Base-by-base conservation (phyloP, 2,113 vertebrate species). In the Carollia perspicillata region DNA sequence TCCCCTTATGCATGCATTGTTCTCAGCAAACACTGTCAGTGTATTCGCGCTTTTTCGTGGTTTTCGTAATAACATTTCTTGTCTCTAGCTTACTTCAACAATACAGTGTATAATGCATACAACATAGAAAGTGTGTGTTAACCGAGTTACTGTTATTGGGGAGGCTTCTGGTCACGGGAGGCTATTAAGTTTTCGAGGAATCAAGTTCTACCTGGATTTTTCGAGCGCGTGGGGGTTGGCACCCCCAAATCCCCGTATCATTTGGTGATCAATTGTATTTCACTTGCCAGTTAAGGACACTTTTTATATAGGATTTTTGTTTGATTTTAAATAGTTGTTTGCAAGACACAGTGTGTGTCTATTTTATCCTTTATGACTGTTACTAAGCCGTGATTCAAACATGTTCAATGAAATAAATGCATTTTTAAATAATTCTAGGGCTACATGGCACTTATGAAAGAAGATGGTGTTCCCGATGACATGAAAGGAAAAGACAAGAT, bases 401-500 rank as follows among this genome's bases (percentile, higher is more conserved):
- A 6, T 6, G n/a, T 30, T 55, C 23, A 42, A 0, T 65, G 23
- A 35, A 13, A 5, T 47, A 60, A 68, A 4, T 72, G 78, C 49
- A 9, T 23, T 2, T 85, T 63, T 87, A 23, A 80, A 26, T 65
- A 2, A 8, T 96, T 97, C 23, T 74, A 99, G 99, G 99, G 99
- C 97, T 99, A 99, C 97, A 99, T 99, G 99, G 99, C 99, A 95
- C 98, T 99, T 85, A 99, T 99, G 99, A 99, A 99, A 94, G 99
- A 99, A 97, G 99, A 99, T 60, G 99, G 99, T 0, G 99, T 99
- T 90, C 99, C 99, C 0, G 99, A 99, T 72, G 99, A 99, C 94
- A 99, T 99, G 99, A 99, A 99, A 97, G 99, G 99, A 86, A 99
- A 99, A 98, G 99, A 99, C 98, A 99, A 99, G 98, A 99, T 99